Evolutionary conservation across 2,797 vertebrate species (phyloP), one percentile per base, ranked within the genome.

Genomic region (Vipera latastei): DNA sequence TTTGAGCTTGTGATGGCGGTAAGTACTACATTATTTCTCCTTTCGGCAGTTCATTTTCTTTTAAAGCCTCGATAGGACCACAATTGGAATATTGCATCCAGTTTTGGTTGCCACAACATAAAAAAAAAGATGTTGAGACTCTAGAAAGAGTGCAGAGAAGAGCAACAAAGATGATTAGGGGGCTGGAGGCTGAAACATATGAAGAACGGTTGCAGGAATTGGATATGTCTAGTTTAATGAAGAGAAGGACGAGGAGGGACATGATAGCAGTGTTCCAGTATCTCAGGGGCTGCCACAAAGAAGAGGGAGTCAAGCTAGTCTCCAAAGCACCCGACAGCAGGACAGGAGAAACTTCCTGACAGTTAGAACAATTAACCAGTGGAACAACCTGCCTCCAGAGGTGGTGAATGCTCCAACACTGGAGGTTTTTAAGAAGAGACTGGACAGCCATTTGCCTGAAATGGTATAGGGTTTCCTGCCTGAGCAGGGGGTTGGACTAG

Each of bases 1-100:
- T 99, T 99, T 78, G 99, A 99, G 96, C 98, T 99, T 93, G 99
- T 99, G 96, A 99, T 99, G 99, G 98, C 98, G 96, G 99, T 99
- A 98, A 99, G 99, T 99, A 94, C 61, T 25, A 3, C 1, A 3
- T 88, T 32, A 73, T 61, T 20, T 55, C 16, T 91, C 90, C 22
- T 92, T 92, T 95, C 26, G 12, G 6, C 12, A 13, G n/a, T 78
- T 73, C 92, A 9, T 55, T 57, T 59, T 61, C 59, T 94, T 65
- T 85, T 88, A 73, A 85, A 56, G 55, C 28, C 89, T 28, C 61
- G n/a, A 3, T 12, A 63, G 63, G 26, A 28, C 26, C 25, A 20
- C 26, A 6, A 3, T 63, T 69, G n/a, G n/a, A 69, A 69, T 69
- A 32, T 69, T 32, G 69, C n/a, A 73, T 18, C 69, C 16, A 73